A percentile compares a stretch with the other conserved stretches of the same genome.
Conservation (phyloP, 2,113 vertebrate species). For the Buteo buteo region DNA sequence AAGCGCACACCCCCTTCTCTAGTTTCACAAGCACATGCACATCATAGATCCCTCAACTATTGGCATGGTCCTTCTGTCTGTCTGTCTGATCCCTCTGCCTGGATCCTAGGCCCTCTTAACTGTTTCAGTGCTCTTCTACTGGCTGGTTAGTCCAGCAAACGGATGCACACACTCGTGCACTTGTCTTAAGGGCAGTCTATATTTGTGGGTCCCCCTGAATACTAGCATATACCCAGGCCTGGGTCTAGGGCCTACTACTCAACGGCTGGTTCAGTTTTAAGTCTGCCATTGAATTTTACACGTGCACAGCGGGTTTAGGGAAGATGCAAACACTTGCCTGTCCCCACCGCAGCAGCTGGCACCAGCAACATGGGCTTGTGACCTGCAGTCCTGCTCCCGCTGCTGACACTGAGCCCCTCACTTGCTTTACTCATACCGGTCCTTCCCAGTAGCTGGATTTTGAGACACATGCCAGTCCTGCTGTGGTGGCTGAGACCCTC, state of each 20-base stretch:
- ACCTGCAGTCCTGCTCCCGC: not conserved
- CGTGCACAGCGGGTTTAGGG: not conserved
- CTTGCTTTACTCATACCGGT: not conserved
- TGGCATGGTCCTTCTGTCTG: not conserved
- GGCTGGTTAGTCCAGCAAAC: not conserved
- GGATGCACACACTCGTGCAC: rapidly evolving
- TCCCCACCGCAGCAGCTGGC: not conserved
- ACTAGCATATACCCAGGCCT: not conserved
- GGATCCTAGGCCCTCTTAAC: not conserved
- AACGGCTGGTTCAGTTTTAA: not conserved
- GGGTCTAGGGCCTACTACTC: not conserved
- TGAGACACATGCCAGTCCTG: rapidly evolving
- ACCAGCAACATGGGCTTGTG: not conserved
- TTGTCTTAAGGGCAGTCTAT: not conserved
- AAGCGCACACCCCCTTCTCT: not conserved
- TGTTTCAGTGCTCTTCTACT: not conserved
- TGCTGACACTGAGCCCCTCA: not conserved
- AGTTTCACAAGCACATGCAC: not conserved
- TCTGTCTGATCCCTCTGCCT: not conserved
- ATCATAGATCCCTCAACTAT: not conserved
- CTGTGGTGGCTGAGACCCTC: not conserved
- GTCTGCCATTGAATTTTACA: not conserved
- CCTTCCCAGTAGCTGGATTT: not conserved
- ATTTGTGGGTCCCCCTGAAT: not conserved
- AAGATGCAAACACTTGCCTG: not conserved